Base-by-base conservation (phyloP, 2,797 vertebrate genomes). In the Rhinichthys osculus region DNA sequence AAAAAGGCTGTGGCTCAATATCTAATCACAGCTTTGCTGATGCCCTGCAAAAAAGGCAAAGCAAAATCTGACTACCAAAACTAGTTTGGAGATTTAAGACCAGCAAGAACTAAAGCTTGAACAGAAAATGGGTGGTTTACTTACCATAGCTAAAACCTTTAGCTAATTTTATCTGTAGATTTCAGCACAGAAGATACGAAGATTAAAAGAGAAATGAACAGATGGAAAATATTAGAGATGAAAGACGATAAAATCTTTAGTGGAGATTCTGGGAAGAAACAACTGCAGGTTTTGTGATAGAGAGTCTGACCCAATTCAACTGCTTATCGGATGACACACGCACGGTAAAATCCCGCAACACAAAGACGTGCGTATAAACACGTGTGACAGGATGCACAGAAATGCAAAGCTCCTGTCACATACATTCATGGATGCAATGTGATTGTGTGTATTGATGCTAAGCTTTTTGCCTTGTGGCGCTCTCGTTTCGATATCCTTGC, bases 11-110 rank as follows among this genome's bases (percentile, higher is more conserved):
- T 1, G 23, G 54, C 76, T 78, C 54, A 13, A 78, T 78, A 62
- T 62, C 76, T 62, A 78, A 62, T 78, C 54, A 62, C 14, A 42
- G 35, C 42, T 78, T 78, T 62, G 76, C 76, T 78, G 76, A 78
- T 78, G 76, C 35, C 23, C 54, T 27, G 35, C 35, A 42, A 38
- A 38, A 27, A 27, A 57, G 40, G 23, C 6, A 35, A 35, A 59
- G 52, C 8, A 40, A 17, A 78, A 30, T 10, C 76, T 0, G 23
- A 38, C 54, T 4, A 42, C 13, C 4, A 40, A 78, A 78, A 78
- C 76, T 8, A 27, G 27, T 27, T 40, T 42, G 54, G 33, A 27
- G 62, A 66, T 66, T 66, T 35, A 69, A 69, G 17, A 9, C 19
- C 16, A 38, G 16, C 7, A 38, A 38, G 33, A 69, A 10, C 16